phyloP scores from a whole-genome alignment of 2,888 invertebrate species.

The Hydraecia micacea region DNA sequence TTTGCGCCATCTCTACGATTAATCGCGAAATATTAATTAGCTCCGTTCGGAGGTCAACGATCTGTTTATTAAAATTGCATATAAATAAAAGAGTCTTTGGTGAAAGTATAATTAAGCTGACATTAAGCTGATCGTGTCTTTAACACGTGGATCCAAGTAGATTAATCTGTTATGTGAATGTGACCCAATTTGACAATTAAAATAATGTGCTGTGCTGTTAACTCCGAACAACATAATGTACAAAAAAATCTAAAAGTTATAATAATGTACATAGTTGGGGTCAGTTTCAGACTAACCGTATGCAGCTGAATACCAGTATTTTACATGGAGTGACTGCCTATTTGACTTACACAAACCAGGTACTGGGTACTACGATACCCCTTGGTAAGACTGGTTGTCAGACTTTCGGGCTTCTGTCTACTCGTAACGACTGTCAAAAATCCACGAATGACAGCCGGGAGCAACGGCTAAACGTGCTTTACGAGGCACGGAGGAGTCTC shows the following conservation, averaged over 20 bases:
- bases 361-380: not conserved
- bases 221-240: not conserved
- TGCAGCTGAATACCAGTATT: not conserved
- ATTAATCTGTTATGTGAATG: constrained; percentile 13
- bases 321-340: not conserved
- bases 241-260: not conserved
- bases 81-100: constrained; percentile 42
- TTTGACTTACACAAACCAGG: not conserved
- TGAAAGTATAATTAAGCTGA: constrained; percentile 50
- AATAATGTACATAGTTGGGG: not conserved
- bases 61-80: constrained; percentile 76
- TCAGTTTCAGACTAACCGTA: not conserved
- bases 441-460: not conserved
- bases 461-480: not conserved
- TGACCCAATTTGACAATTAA: constrained; percentile 13
- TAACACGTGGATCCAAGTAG: constrained; percentile 30
- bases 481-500: not conserved
- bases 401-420: not conserved
- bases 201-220: constrained; percentile 10
- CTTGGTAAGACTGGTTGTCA: not conserved
- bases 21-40: constrained; percentile 85
- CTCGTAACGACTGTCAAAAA: not conserved
- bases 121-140: constrained; percentile 44
- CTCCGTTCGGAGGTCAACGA: constrained; percentile 78
- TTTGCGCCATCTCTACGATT: constrained; percentile 76